Conservation (phyloP, 2,888 invertebrate genomes). For the Zonitis immaculata region DNA sequence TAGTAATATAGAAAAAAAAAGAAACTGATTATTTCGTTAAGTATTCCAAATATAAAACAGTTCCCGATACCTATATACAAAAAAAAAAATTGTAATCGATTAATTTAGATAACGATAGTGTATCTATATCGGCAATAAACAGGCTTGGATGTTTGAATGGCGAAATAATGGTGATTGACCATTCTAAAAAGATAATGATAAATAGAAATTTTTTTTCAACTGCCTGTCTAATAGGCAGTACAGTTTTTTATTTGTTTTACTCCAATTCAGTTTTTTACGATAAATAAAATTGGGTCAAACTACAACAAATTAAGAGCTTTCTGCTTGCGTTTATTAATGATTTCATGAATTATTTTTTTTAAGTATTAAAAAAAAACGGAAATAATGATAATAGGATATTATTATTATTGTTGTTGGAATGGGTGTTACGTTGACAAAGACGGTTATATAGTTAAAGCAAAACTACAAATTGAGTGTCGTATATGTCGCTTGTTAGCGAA, state of each 20-base stretch:
- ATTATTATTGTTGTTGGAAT: too few relatives aligned
- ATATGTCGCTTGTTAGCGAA: slow-evolving; percentile 39
- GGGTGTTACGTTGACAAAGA: slow-evolving; percentile 7
- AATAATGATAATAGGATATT: slow-evolving; percentile 15
- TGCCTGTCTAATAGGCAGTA: background rate
- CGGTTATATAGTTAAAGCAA: slow-evolving; percentile 21
- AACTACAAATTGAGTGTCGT: slow-evolving; percentile 34
- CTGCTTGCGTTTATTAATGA: background rate
- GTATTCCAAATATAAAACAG: too few relatives aligned
- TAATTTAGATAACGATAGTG: too few relatives aligned
- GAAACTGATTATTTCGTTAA: background rate
- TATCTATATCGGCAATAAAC: background rate
- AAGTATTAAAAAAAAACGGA: too few relatives aligned
- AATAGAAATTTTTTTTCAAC: background rate
- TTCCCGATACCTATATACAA: too few relatives aligned
- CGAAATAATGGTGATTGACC: background rate
- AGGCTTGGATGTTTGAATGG: background rate
- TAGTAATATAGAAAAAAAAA: too few relatives aligned
- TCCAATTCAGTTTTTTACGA: background rate
- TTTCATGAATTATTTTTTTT: too few relatives aligned
- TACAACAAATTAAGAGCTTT: background rate
- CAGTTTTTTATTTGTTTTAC: background rate
- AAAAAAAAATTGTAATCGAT: too few relatives aligned
- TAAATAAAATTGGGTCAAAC: background rate
- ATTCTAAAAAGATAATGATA: background rate